phyloP scores from a whole-genome alignment of 2,113 vertebrate species.

The Clarias gariepinus region DNA sequence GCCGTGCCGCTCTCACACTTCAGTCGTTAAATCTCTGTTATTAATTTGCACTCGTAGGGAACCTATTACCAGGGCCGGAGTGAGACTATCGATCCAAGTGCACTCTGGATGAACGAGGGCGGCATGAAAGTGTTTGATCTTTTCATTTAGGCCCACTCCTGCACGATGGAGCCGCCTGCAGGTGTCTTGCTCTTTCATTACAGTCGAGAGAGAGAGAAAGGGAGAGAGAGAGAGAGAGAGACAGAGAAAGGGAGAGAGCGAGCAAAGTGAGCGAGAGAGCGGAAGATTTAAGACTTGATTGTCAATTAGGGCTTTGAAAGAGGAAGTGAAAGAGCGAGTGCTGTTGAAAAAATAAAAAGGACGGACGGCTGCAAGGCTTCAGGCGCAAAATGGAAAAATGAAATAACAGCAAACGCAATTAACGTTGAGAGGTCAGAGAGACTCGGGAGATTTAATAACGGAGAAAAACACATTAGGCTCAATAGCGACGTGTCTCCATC shows the following conservation, averaged over 20 bases:
- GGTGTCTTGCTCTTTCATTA: conserved; percentile 35
- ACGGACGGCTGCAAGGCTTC: not conserved
- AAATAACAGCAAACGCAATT: conserved; percentile 24
- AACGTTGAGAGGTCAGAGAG: conserved; percentile 34
- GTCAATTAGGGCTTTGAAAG: conserved; percentile 44
- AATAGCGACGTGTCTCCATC: not conserved
- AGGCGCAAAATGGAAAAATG: conserved; percentile 16
- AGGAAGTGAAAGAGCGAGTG: conserved; percentile 18
- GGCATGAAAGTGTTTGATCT: conserved; percentile 59
- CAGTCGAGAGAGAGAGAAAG: not conserved
- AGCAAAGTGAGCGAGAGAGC: not conserved
- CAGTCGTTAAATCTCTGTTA: conserved; percentile 62
- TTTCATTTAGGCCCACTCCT: conserved; percentile 57
- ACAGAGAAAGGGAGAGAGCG: not conserved
- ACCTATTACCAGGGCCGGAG: conserved; percentile 52
- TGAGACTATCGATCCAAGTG: conserved; percentile 53
- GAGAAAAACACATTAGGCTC: conserved; percentile 8
- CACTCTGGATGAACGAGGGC: conserved; percentile 43
- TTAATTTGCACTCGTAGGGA: conserved; percentile 60
- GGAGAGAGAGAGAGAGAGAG: conserved; percentile 7
- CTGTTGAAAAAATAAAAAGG: not conserved
- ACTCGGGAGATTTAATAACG: conserved; percentile 6
- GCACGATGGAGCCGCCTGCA: conserved; percentile 23
- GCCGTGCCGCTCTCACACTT: conserved; percentile 41
- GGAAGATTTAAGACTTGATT: conserved; percentile 28